Evolutionary conservation across 2,797 vertebrate genomes (phyloP).

Genomic region (Chaetodon trifasciatus): DNA sequence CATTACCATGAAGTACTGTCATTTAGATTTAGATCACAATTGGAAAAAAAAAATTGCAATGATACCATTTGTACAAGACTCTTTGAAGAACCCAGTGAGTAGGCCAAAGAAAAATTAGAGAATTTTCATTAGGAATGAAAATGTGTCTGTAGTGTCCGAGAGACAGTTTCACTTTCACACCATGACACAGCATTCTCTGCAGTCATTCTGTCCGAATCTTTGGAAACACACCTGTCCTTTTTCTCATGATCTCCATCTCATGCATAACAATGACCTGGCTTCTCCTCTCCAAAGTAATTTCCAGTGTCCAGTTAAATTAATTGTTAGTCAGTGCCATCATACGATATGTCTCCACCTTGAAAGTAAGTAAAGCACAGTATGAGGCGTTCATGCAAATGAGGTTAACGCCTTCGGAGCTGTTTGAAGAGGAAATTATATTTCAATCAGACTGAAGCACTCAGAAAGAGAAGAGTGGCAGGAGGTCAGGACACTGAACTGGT

Average conservation of each 20-base stretch:
- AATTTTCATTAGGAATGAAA: constrained; percentile 6
- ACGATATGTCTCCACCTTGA: constrained; percentile 40
- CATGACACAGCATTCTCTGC: not conserved
- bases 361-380: constrained; percentile 18
- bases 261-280: constrained; percentile 51
- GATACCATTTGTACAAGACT: not conserved
- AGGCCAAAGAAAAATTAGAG: not conserved
- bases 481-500: not conserved
- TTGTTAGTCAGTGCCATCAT: constrained; percentile 35
- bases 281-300: constrained; percentile 50
- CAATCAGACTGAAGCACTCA: constrained; percentile 31
- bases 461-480: constrained; percentile 22
- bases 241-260: constrained; percentile 24
- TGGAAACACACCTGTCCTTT: not conserved
- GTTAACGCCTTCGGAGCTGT: constrained; percentile 47
- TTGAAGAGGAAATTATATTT: constrained; percentile 56
- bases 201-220: not conserved
- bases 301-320: constrained; percentile 52
- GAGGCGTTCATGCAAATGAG: constrained; percentile 47
- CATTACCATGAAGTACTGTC: not conserved
- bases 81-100: not conserved
- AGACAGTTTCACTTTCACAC: constrained; percentile 6
- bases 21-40: not conserved
- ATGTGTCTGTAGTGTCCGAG: constrained; percentile 2
- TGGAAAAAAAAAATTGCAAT: not conserved